These are phyloP conservation scores for Holcopasites calliopsidis DNA, from an alignment of 1,140 invertebrate species.

Conservation along the genomic window DNA sequence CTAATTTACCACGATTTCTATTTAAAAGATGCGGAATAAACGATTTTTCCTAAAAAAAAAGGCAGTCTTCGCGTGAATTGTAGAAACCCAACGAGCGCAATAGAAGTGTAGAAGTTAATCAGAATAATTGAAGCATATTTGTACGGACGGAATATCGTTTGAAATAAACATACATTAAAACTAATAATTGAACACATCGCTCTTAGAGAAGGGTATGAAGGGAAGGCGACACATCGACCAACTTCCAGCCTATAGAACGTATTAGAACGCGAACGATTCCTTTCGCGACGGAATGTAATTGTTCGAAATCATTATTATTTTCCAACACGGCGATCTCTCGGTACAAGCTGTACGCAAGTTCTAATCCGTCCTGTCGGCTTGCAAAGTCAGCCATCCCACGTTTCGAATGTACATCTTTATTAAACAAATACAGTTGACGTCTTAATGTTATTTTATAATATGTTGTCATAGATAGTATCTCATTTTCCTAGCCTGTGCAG, in stretches of 20 bases:
- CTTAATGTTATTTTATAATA: conserved; percentile 79
- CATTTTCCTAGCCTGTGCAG: conserved; percentile 78
- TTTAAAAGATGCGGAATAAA: no score
- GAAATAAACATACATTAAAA: conserved; percentile 20
- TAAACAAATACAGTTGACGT: conserved; percentile 81
- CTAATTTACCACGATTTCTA: conserved; percentile 1
- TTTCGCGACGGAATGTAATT: conserved; percentile 1
- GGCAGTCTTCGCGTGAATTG: no score
- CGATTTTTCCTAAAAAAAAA: no score
- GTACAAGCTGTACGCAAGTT: background rate
- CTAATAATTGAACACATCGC: background rate
- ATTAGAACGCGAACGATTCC: background rate
- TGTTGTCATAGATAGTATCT: conserved; percentile 77
- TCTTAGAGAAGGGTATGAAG: background rate
- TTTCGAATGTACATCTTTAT: conserved; percentile 81
- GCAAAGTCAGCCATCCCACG: conserved; percentile 28
- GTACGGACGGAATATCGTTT: no score
- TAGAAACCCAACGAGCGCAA: background rate
- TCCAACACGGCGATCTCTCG: no score
- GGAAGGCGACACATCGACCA: conserved; percentile 35
- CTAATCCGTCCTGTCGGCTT: conserved; percentile 11
- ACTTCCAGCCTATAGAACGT: conserved; percentile 34
- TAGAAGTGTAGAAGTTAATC: background rate
- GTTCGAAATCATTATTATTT: background rate
- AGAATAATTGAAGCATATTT: no score